A percentile compares a stretch with the other conserved stretches of the same genome.
These are phyloP conservation scores for Epizoanthus fatuus DNA, from an alignment of 92 coral and sea anemone genomes.

Conservation along the genomic window DNA sequence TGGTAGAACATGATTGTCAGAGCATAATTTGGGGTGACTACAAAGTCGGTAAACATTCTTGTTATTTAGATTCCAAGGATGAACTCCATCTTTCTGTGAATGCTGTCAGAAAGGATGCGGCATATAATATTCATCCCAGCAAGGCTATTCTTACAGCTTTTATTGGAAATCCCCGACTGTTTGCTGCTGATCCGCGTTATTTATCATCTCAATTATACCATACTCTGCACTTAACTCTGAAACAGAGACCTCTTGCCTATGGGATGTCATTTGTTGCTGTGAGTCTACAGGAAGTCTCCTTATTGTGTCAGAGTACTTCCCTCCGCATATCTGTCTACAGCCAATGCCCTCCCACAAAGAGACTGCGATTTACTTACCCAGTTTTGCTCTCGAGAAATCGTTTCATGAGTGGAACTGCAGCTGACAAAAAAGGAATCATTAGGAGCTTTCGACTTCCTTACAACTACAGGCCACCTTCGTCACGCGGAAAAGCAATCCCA, in stretches of 20 bases:
- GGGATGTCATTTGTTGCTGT: constrained; percentile 85
- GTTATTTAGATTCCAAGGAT: constrained; percentile 91
- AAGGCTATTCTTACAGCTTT: constrained; percentile 60
- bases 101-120: constrained; percentile 60
- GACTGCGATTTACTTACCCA: constrained; percentile 83
- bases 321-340: constrained; percentile 83
- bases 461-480: constrained; percentile 97
- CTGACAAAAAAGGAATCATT: constrained; percentile 77
- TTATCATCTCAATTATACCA: constrained; percentile 62
- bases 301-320: constrained; percentile 78
- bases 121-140: constrained; percentile 26
- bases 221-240: constrained; percentile 65
- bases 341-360: constrained; percentile 94
- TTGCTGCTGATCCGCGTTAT: constrained; percentile 59
- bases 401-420: constrained; percentile 65
- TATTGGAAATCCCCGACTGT: constrained; percentile 83
- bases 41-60: constrained; percentile 49
- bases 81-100: constrained; percentile 71
- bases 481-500: constrained; percentile 96
- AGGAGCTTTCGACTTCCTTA: constrained; percentile 81
- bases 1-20: constrained; percentile 86
- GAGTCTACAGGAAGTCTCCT: constrained; percentile 76
- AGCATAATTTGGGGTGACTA: constrained; percentile 76
- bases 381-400: constrained; percentile 57
- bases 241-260: constrained; percentile 79